These are phyloP conservation scores for Malurus leucopterus DNA, from an alignment of 2,797 vertebrate species.

Conservation along the genomic window DNA sequence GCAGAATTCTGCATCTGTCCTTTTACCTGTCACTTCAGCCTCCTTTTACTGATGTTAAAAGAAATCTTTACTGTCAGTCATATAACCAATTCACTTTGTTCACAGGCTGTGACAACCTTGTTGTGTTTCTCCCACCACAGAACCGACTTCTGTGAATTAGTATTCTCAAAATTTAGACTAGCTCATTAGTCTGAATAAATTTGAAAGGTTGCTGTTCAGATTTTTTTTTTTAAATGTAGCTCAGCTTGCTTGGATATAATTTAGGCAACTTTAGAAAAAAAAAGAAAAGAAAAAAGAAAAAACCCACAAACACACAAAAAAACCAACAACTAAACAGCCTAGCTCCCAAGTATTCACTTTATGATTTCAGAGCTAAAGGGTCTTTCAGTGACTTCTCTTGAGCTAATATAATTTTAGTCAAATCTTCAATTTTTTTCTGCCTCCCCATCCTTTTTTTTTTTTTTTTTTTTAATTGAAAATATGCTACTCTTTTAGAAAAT, in stretches of 20 bases:
- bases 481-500: not conserved
- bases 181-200: slow-evolving; percentile 97
- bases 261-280: slow-evolving; percentile 63
- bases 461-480: not conserved
- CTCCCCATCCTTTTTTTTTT: fast-evolving
- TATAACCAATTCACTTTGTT: slow-evolving; percentile 98
- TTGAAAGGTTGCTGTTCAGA: slow-evolving; percentile 82
- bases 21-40: slow-evolving; percentile 89
- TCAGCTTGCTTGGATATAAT: slow-evolving; percentile 68
- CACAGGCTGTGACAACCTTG: slow-evolving; percentile 89
- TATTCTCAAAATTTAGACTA: slow-evolving; percentile 87
- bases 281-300: not conserved
- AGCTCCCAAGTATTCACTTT: slow-evolving; percentile 32
- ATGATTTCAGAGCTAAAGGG: slow-evolving; percentile 45
- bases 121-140: slow-evolving; percentile 70
- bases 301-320: not conserved
- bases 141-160: slow-evolving; percentile 76
- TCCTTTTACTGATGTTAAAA: slow-evolving; percentile 95
- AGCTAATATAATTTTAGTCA: slow-evolving; percentile 33
- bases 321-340: not conserved
- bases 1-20: slow-evolving; percentile 83
- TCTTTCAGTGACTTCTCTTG: slow-evolving; percentile 13
- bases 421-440: not conserved
- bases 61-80: slow-evolving; percentile 98
- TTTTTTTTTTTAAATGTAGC: slow-evolving; percentile 45